These are phyloP conservation scores for Crambe crambe DNA, from an alignment of 37 sponge, comb jelly and placozoan species.

Conservation along the genomic window DNA sequence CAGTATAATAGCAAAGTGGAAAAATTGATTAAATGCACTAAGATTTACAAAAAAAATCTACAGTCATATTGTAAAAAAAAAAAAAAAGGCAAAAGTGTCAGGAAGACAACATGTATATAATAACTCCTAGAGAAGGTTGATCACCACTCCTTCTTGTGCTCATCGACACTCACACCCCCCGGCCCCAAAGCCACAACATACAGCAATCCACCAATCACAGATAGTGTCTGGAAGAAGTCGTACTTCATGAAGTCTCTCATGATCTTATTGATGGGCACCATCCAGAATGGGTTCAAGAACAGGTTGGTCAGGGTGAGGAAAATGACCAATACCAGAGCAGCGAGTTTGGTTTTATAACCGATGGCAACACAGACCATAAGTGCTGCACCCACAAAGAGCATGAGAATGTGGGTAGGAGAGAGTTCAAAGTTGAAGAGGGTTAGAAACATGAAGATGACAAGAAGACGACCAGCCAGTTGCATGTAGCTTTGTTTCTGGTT, in stretches of 20 bases:
- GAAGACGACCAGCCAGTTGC: slow-evolving; percentile 93
- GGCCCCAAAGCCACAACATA: slow-evolving; percentile 95
- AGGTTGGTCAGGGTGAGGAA: slow-evolving; percentile 78
- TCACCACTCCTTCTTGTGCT: slow-evolving; percentile 97
- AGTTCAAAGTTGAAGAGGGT: slow-evolving; percentile 89
- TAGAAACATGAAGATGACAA: slow-evolving; percentile 97
- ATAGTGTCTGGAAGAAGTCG: slow-evolving; percentile 98
- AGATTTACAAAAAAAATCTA: too few relatives aligned
- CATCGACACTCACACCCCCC: slow-evolving; percentile 97
- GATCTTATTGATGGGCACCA: slow-evolving; percentile 56
- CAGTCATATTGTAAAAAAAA: too few relatives aligned
- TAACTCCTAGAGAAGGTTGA: neutral
- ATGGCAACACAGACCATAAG: slow-evolving; percentile 87
- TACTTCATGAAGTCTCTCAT: slow-evolving; percentile 97
- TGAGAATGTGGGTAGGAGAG: slow-evolving; percentile 64
- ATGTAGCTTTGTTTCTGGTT: slow-evolving; percentile 94
- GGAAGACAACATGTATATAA: neutral
- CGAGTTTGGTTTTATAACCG: slow-evolving; percentile 96
- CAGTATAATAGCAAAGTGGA: too few relatives aligned
- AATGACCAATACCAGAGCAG: slow-evolving; percentile 86
- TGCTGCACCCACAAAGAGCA: slow-evolving; percentile 65
- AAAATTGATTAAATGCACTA: too few relatives aligned
- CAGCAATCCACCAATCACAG: slow-evolving; percentile 97
- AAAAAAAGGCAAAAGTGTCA: too few relatives aligned
- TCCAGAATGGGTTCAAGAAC: slow-evolving; percentile 93